phyloP scores from a whole-genome alignment of 2,113 vertebrate genomes.

The Stegastes partitus region DNA sequence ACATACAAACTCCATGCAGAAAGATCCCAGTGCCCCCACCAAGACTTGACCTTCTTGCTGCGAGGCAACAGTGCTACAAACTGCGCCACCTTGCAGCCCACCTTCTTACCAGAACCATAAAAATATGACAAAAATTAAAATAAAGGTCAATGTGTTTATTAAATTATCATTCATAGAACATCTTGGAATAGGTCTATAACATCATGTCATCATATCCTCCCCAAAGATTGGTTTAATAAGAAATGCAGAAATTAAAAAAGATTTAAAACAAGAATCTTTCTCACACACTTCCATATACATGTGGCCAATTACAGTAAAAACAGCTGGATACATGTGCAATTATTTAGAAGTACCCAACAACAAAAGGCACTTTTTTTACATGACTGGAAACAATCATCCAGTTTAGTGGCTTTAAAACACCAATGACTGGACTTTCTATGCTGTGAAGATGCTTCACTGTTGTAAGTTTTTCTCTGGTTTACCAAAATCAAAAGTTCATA shows the following conservation, averaged over 20 bases:
- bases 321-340: neutral
- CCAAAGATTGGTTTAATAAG: neutral
- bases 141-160: conserved; percentile 42
- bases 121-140: neutral
- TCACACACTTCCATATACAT: neutral
- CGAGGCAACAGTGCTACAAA: no score
- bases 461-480: neutral
- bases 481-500: neutral
- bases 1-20: no score
- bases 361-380: no score
- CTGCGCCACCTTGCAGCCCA: no score
- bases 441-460: neutral
- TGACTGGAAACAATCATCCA: neutral
- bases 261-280: neutral
- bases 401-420: neutral
- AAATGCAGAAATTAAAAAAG: neutral
- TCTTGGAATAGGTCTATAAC: neutral
- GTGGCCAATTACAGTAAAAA: neutral
- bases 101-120: neutral
- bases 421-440: no score
- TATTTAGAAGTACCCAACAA: neutral
- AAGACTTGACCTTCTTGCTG: no score
- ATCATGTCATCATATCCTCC: neutral
- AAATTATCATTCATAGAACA: conserved; percentile 31
- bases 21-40: no score